Conservation (phyloP, 2,797 vertebrate species). For the Clarias platycephalus region DNA sequence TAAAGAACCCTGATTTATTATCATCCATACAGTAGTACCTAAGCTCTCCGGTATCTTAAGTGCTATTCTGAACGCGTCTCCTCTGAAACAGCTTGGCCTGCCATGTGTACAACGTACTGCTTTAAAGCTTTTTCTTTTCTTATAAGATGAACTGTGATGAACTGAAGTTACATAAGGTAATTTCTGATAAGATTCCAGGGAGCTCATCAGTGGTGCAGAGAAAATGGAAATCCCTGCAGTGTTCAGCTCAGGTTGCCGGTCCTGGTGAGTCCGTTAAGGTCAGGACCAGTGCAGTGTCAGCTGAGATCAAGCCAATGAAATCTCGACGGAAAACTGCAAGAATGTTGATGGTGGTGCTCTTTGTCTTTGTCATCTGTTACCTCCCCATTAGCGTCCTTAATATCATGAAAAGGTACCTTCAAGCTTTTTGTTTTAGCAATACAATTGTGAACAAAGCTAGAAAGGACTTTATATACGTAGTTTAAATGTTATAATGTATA, state of each 20-base stretch:
- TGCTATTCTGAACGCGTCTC: not conserved
- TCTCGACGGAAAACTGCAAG: slow-evolving; percentile 91
- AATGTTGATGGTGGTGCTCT: slow-evolving; percentile 94
- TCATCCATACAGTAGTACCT: not conserved
- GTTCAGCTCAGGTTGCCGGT: slow-evolving; percentile 69
- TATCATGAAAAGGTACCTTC: slow-evolving; percentile 89
- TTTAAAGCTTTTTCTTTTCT: not conserved
- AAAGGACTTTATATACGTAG: not conserved
- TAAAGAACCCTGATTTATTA: not conserved
- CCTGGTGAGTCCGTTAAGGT: slow-evolving; percentile 76
- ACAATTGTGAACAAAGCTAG: not conserved
- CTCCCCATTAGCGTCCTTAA: slow-evolving; percentile 96
- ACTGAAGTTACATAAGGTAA: not conserved
- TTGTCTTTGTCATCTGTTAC: slow-evolving; percentile 95
- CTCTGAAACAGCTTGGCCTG: not conserved
- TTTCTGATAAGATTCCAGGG: slow-evolving; percentile 85
- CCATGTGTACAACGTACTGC: not conserved
- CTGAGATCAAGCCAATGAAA: slow-evolving; percentile 93
- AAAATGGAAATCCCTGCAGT: slow-evolving; percentile 85
- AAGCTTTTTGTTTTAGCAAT: not conserved
- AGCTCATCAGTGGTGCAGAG: slow-evolving; percentile 88
- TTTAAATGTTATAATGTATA: not conserved
- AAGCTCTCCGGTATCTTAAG: not conserved
- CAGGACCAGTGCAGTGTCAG: slow-evolving; percentile 81
- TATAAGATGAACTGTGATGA: not conserved